Percentiles rank a stretch among this genome's conserved stretches.
Evolutionary conservation across 2,113 vertebrate genomes (phyloP).

Genomic region (Atrichornis clamosus): DNA sequence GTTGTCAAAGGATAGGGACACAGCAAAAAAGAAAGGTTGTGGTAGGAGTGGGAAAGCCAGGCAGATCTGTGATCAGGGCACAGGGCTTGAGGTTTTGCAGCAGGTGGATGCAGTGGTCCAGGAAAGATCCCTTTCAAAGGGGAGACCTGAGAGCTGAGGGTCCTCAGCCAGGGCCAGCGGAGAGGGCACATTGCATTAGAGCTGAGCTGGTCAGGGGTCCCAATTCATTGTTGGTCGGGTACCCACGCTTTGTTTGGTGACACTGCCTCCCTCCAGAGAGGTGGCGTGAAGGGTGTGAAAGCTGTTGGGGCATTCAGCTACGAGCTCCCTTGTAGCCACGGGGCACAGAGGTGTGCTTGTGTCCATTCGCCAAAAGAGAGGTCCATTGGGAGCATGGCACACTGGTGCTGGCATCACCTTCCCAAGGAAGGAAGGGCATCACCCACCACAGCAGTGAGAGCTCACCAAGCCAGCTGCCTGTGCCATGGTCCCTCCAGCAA

Average conservation of each 20-base stretch:
- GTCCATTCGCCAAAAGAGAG: background rate
- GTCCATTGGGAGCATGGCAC: fast-evolving
- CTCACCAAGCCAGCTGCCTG: fast-evolving
- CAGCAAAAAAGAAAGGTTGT: background rate
- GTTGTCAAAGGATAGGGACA: background rate
- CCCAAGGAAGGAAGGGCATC: background rate
- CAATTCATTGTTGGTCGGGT: fast-evolving
- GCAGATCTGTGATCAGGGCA: background rate
- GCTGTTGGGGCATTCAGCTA: background rate
- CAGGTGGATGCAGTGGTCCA: background rate
- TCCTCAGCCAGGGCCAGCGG: background rate
- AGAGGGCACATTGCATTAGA: fast-evolving
- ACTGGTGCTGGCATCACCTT: background rate
- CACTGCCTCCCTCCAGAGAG: background rate
- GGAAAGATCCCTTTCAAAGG: fast-evolving
- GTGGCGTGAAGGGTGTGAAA: background rate
- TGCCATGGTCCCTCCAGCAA: fast-evolving
- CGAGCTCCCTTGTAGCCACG: background rate
- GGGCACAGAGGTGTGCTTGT: fast-evolving
- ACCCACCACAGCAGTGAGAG: fast-evolving
- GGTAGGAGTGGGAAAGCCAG: background rate
- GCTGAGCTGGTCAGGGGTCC: fast-evolving
- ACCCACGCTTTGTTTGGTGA: background rate
- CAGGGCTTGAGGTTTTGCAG: background rate
- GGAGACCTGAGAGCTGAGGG: background rate